Evolutionary conservation across 2,888 invertebrate species (phyloP).

Genomic region (Tyria jacobaeae): DNA sequence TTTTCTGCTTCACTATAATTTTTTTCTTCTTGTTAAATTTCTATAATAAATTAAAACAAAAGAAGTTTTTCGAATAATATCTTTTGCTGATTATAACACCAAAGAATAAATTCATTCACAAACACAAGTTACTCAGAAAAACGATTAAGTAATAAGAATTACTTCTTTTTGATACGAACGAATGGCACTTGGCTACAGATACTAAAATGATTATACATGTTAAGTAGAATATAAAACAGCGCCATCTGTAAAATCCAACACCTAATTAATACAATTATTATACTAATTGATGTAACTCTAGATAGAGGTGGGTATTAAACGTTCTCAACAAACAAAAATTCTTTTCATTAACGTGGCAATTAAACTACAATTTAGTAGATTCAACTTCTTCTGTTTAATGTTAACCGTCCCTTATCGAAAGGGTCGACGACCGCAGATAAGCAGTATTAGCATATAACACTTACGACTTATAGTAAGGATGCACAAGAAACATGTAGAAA

Average conservation of each 20-base stretch:
- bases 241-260: neutral
- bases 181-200: neutral
- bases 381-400: constrained; percentile 12
- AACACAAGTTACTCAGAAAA: neutral
- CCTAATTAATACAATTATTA: neutral
- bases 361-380: constrained; percentile 28
- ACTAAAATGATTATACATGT: neutral
- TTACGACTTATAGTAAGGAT: constrained; percentile 8
- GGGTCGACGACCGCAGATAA: constrained; percentile 48
- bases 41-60: too few species aligned
- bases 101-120: neutral
- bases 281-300: neutral
- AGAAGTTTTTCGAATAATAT: too few species aligned
- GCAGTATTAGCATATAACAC: constrained; percentile 44
- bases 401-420: constrained; percentile 36
- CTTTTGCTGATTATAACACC: too few species aligned
- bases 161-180: too few species aligned
- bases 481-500: neutral
- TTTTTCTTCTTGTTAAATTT: too few species aligned
- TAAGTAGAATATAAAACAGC: neutral
- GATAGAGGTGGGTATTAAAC: neutral
- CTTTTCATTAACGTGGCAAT: constrained; percentile 14
- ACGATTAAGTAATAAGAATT: too few species aligned
- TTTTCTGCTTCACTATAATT: too few species aligned
- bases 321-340: neutral